Evolutionary conservation across 2,113 vertebrate species (phyloP).

Genomic region (Vidua chalybeata): DNA sequence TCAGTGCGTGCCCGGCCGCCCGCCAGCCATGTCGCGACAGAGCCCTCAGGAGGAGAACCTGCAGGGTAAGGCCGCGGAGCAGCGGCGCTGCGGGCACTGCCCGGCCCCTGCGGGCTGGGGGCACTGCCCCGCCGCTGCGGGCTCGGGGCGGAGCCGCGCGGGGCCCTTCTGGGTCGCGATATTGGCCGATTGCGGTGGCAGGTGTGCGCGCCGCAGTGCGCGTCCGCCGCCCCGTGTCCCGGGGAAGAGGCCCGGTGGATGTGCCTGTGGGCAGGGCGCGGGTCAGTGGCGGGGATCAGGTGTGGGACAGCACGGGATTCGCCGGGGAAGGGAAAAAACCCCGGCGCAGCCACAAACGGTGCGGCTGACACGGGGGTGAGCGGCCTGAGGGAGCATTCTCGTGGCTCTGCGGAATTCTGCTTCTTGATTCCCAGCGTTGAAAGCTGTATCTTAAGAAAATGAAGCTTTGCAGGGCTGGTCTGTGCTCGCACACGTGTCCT

Average conservation of each 20-base stretch:
- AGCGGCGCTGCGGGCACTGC: neutral
- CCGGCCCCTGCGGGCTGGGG: neutral
- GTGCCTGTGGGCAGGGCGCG: neutral
- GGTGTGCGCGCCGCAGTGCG: accelerated
- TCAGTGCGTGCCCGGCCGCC: neutral
- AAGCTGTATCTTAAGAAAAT: accelerated
- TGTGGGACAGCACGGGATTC: accelerated
- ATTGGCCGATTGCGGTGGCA: accelerated
- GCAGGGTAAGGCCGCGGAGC: constrained; percentile 65
- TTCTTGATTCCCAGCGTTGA: neutral
- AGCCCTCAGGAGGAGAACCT: constrained; percentile 72
- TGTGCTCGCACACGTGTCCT: accelerated
- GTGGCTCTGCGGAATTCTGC: no score
- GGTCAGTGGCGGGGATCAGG: accelerated
- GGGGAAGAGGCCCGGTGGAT: accelerated
- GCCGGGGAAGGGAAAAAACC: neutral
- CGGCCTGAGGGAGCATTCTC: accelerated
- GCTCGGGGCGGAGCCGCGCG: accelerated
- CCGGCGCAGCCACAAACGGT: accelerated
- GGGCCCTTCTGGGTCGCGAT: neutral
- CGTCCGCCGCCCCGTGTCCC: accelerated
- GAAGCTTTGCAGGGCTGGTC: no score
- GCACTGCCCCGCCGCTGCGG: neutral
- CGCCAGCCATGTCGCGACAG: neutral
- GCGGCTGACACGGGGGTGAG: accelerated